Percentiles rank a stretch among this genome's conserved stretches.
phyloP scores from a whole-genome alignment of 1,140 invertebrate species.

The Calliphora vicina region DNA sequence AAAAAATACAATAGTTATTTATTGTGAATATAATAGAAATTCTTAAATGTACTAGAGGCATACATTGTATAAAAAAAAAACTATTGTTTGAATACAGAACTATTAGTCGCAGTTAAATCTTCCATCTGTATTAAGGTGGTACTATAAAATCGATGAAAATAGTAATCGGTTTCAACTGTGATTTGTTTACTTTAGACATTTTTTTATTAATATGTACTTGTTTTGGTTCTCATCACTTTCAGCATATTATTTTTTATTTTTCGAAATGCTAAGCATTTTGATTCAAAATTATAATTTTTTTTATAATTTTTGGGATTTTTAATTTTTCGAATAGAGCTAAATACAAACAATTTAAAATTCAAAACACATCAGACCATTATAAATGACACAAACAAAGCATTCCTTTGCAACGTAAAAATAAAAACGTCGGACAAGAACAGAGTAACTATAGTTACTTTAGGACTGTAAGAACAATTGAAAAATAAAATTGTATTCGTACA shows the following conservation, averaged over 20 bases:
- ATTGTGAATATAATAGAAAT: background rate
- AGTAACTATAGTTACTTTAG: background rate
- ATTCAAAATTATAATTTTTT: no score
- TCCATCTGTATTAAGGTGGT: background rate
- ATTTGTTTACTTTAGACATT: no score
- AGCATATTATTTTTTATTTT: no score
- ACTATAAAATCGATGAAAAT: no score
- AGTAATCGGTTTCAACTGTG: no score
- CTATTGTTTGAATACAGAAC: background rate
- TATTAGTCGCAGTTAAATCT: no score
- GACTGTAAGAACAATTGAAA: background rate
- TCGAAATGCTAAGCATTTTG: no score
- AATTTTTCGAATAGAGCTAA: no score
- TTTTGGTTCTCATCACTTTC: no score
- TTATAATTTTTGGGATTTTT: no score
- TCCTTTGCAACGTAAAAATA: background rate
- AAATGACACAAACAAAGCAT: background rate
- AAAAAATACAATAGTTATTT: background rate
- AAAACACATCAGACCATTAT: background rate
- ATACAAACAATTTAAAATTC: background rate
- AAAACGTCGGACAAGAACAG: background rate
- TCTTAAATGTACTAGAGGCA: background rate
- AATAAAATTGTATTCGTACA: background rate
- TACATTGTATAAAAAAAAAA: background rate
- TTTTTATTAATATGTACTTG: no score